These are phyloP conservation scores for Chrysolina haemoptera DNA, from an alignment of 2,888 invertebrate species.

Conservation along the genomic window DNA sequence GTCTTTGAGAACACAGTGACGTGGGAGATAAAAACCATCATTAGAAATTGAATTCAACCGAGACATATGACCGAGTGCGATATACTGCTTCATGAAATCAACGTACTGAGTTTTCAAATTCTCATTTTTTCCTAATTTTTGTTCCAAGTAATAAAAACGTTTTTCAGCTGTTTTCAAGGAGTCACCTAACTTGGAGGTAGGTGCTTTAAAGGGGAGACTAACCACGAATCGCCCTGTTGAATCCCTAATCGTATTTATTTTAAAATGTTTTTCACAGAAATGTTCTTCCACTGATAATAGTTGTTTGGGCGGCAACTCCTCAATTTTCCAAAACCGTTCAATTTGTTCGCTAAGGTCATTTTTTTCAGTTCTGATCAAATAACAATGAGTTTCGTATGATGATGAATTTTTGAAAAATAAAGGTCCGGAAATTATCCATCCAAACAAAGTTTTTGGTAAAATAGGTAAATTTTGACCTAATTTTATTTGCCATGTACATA, in stretches of 20 bases:
- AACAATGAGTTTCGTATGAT: not conserved
- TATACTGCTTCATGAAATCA: constrained; percentile 24
- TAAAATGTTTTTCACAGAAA: constrained; percentile 33
- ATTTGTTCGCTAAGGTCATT: not conserved
- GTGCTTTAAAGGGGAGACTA: constrained; percentile 28
- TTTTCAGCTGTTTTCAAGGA: constrained; percentile 22
- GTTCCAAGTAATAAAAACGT: constrained; percentile 30
- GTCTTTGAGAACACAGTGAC: constrained; percentile 45
- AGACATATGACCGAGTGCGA: constrained; percentile 36
- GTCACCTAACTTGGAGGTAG: constrained; percentile 1
- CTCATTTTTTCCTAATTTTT: constrained; percentile 27
- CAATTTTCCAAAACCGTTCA: constrained; percentile 37
- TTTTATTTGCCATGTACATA: constrained; percentile 7
- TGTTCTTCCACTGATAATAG: constrained; percentile 26
- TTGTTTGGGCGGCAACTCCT: constrained; percentile 21
- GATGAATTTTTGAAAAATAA: not conserved
- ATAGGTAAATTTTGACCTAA: constrained; percentile 9
- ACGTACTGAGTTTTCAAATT: constrained; percentile 27
- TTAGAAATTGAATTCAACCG: not conserved
- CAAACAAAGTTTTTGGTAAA: constrained; percentile 14
- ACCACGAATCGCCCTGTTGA: constrained; percentile 31
- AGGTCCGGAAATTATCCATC: not conserved
- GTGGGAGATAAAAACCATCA: constrained; percentile 36
- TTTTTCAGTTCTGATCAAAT: not conserved
- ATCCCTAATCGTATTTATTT: constrained; percentile 14